Percentiles rank a stretch among this genome's conserved stretches.
These are phyloP conservation scores for Muntiacus muntjak DNA, from an alignment of 2,113 vertebrate species.

Conservation along the genomic window DNA sequence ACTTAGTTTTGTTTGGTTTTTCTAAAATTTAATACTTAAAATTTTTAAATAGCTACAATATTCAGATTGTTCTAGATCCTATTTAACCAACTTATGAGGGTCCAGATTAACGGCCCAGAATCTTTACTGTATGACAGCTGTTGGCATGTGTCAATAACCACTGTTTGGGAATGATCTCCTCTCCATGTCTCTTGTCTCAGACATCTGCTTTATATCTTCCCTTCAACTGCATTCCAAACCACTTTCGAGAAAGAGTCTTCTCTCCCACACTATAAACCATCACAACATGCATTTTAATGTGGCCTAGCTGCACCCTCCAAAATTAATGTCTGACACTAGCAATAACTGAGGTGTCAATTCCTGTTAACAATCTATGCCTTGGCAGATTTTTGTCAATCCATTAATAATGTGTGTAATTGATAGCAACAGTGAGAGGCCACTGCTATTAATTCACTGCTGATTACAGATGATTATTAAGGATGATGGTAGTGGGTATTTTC, in stretches of 20 bases:
- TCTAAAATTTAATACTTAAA: background rate
- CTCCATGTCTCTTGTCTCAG: background rate
- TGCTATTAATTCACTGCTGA: conserved; percentile 51
- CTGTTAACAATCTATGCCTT: conserved; percentile 52
- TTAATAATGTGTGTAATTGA: conserved; percentile 66
- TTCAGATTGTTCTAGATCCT: background rate
- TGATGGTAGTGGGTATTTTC: background rate
- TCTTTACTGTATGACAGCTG: background rate
- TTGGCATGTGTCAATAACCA: background rate
- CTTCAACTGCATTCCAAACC: background rate
- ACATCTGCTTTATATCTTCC: background rate
- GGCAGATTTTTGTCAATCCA: conserved; percentile 60
- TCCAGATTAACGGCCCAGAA: background rate
- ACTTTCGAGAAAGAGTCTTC: background rate
- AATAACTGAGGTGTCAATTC: conserved; percentile 54
- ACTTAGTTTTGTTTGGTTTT: background rate
- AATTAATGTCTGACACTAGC: conserved; percentile 65
- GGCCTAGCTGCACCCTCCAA: background rate
- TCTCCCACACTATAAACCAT: background rate
- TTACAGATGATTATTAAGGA: conserved; percentile 52
- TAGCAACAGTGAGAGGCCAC: conserved; percentile 32
- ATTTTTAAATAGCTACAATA: background rate
- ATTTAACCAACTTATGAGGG: background rate
- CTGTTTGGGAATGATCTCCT: background rate
- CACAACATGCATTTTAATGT: conserved; percentile 55